Conservation (phyloP, 2,113 vertebrate species). For the Muntiacus reevesi region DNA sequence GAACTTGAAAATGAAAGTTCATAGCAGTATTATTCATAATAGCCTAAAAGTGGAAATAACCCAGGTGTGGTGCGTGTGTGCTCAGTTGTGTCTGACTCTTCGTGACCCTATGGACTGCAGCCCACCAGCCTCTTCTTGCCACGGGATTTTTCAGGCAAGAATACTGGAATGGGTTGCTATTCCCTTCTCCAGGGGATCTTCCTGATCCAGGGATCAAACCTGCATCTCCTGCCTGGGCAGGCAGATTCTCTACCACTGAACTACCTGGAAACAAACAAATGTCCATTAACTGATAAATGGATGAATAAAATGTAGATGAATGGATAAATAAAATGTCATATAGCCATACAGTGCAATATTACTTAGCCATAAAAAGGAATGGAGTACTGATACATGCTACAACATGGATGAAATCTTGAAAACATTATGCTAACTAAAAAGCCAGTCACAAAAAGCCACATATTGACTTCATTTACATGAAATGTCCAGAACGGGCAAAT, state of each 20-base stretch:
- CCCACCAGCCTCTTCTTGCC: not conserved
- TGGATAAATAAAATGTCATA: not conserved
- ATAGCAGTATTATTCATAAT: not conserved
- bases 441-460: not conserved
- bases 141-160: not conserved
- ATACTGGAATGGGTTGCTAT: not conserved
- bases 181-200: not conserved
- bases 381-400: not conserved
- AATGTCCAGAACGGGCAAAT: not conserved
- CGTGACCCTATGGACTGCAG: not conserved
- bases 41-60: not conserved
- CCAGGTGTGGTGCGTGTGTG: not conserved
- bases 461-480: not conserved
- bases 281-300: not conserved
- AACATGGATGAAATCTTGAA: not conserved
- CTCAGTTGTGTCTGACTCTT: not conserved
- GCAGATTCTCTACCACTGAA: not conserved
- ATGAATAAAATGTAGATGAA: not conserved
- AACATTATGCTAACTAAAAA: not conserved
- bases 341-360: not conserved
- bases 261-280: not conserved
- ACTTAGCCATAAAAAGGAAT: slow-evolving; percentile 10
- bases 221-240: not conserved
- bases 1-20: not conserved
- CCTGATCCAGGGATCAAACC: not conserved